Base-by-base conservation (phyloP, 2,113 vertebrate genomes). In the Nycticryphes semicollaris region DNA sequence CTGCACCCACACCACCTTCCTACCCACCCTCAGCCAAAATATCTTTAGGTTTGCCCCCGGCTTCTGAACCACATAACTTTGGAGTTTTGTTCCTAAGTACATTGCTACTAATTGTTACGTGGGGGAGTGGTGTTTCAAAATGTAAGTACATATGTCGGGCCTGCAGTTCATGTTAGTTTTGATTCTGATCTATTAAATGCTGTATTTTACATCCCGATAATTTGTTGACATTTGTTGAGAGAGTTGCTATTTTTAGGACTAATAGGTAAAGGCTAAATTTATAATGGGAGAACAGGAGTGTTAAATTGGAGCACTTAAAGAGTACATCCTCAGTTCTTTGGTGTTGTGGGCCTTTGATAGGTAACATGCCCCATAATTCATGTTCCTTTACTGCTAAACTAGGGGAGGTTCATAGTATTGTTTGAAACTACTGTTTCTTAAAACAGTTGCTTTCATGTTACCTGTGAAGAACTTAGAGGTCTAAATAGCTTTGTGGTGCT, bases 101-200 rank as follows among this genome's bases (percentile, higher is more conserved):
- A 0, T 84, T 64, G 7, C 27, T 64, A 7, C 16, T 51, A 50
- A 51, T 35, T 81, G 22, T 33, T 35, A 28, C 1, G 1, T 48
- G 6, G 10, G 8, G 27, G 16, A 41, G 41, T 80, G 45, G 5
- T 73, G 31, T 84, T 95, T 80, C n/a, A 73, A 64, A 79, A 76
- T 20, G 1, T 35, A 31, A 56, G 31, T 50, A 17, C 0, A 0
- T 14, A 0, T 92, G n/a, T 51, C 33, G 47, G 18, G 10, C 56
- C 39, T 89, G 25, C 16, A 25, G 21, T 63, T 94, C 25, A 13
- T 62, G 1, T 31, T 30, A 30, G 10, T 74, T 90, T 63, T 72
- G 21, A 60, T 95, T 56, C 53, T 48, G 24, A 33, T 72, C 28
- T 72, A 1, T 64, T 64, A 79, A 79, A 62, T 79, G 17, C 25